Conservation (phyloP, 2,797 vertebrate genomes). For the Anabacerthia variegaticeps region DNA sequence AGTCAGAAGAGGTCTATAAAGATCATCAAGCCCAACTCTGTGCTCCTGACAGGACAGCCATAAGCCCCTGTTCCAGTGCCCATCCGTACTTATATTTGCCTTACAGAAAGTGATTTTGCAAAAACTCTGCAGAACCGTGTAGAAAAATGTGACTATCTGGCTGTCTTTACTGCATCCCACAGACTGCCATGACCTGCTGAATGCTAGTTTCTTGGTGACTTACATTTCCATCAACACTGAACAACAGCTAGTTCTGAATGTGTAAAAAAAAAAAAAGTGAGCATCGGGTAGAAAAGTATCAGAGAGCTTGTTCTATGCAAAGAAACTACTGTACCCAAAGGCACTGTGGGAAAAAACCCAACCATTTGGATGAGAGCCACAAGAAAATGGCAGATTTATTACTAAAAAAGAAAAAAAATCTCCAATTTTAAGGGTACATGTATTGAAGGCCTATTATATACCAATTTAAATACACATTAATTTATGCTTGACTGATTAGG, state of each 20-base stretch:
- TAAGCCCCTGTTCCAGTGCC: neutral
- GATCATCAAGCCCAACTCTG: neutral
- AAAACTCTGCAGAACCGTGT: neutral
- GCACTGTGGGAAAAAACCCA: fast-evolving
- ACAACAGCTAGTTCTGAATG: neutral
- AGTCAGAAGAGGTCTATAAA: neutral
- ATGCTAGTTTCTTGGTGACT: neutral
- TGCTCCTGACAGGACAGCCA: neutral
- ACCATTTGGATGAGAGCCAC: neutral
- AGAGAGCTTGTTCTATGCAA: neutral
- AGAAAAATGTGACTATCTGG: neutral
- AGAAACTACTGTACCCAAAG: neutral
- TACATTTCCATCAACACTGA: neutral
- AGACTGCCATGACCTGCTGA: neutral
- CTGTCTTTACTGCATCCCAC: neutral
- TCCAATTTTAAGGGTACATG: neutral
- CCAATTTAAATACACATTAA: neutral
- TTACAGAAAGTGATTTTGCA: neutral
- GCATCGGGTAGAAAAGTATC: neutral
- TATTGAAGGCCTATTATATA: neutral
- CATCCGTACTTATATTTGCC: too few species aligned
- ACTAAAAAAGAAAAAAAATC: neutral
- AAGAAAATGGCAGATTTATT: neutral
- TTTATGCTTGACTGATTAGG: neutral
- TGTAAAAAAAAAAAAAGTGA: neutral